Conservation (phyloP, 1,140 invertebrate genomes). For the Cephus cinctus region DNA sequence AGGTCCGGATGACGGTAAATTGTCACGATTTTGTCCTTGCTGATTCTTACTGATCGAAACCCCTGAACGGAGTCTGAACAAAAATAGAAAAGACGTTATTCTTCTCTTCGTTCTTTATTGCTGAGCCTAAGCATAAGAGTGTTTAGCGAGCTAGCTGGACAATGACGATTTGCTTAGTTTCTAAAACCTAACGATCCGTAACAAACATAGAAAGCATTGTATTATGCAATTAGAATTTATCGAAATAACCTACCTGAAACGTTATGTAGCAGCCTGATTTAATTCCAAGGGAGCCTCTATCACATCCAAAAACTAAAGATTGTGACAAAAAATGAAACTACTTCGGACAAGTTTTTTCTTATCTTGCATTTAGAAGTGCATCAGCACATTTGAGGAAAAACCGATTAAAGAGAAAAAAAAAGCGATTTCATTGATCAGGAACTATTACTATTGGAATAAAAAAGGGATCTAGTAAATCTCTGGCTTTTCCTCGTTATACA, state of each 20-base stretch:
- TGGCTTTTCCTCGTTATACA: conserved; percentile 14
- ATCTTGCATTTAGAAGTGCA: too few species aligned
- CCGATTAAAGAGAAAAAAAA: too few species aligned
- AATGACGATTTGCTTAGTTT: too few species aligned
- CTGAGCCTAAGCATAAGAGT: conserved; percentile 43
- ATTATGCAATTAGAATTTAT: too few species aligned
- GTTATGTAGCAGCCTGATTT: background rate
- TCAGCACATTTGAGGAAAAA: too few species aligned
- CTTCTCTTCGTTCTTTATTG: conserved; percentile 40
- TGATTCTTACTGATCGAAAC: conserved; percentile 39
- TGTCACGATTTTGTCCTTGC: conserved; percentile 44
- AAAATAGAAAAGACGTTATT: conserved; percentile 31
- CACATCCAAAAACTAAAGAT: background rate
- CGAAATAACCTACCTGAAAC: conserved; percentile 45
- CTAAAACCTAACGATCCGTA: conserved; percentile 31
- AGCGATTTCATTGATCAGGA: too few species aligned
- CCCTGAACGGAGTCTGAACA: conserved; percentile 42
- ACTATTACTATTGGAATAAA: too few species aligned
- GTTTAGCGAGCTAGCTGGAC: too few species aligned
- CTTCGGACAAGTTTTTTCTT: too few species aligned
- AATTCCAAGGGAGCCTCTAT: background rate
- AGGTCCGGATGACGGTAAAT: conserved; percentile 28
- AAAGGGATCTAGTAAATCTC: too few species aligned
- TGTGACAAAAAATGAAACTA: too few species aligned
- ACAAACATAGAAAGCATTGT: too few species aligned